Evolutionary conservation across 2,797 vertebrate species (phyloP).

Genomic region (Chromis chromis): DNA sequence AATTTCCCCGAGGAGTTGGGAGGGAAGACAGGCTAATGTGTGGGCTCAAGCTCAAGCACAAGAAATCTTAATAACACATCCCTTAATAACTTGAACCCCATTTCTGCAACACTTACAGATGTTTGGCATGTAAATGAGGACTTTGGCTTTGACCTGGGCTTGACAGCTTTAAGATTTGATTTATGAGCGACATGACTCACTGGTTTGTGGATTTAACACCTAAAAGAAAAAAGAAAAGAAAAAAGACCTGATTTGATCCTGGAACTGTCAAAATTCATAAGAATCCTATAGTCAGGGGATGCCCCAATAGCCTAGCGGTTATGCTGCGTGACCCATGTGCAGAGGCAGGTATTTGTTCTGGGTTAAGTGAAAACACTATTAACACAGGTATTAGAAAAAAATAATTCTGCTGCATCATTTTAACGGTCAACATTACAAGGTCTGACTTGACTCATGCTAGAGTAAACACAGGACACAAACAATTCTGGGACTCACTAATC

Average conservation of each 20-base stretch:
- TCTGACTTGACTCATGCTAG: neutral
- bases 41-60: neutral
- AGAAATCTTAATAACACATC: neutral
- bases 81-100: neutral
- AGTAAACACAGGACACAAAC: neutral
- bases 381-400: neutral
- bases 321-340: no score
- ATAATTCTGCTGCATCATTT: no score
- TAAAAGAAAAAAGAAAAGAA: neutral
- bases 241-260: no score
- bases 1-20: neutral
- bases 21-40: neutral
- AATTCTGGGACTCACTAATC: neutral
- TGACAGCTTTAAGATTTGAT: neutral
- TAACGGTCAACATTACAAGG: neutral
- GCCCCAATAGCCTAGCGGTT: no score
- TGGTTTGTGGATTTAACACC: neutral
- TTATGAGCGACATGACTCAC: neutral
- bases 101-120: constrained; percentile 1
- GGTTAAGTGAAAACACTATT: neutral
- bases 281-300: no score
- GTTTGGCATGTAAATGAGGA: neutral
- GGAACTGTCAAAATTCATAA: no score
- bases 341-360: neutral
- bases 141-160: neutral